A percentile compares a stretch with the other conserved stretches of the same genome.
These are phyloP conservation scores for Lochmaea crataegi DNA, from an alignment of 2,888 invertebrate species.

Conservation along the genomic window DNA sequence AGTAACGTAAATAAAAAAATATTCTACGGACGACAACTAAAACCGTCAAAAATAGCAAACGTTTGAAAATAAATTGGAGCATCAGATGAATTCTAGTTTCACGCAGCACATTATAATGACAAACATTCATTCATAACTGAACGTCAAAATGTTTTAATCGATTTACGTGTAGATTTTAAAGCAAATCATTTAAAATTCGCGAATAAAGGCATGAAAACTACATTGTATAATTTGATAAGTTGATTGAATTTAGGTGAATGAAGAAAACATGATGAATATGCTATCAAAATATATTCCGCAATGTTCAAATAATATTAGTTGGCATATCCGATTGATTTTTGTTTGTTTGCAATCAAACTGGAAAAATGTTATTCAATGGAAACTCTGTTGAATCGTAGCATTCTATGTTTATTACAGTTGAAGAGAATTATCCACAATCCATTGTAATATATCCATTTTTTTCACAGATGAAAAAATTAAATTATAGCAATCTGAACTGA, in stretches of 20 bases:
- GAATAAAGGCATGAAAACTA: not conserved
- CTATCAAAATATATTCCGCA: not conserved
- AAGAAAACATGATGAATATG: not conserved
- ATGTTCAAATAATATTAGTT: not conserved
- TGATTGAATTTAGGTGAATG: not conserved
- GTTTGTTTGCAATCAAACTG: not conserved
- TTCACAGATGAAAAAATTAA: too few species aligned
- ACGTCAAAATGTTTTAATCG: too few species aligned
- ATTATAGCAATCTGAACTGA: too few species aligned
- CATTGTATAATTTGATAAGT: not conserved
- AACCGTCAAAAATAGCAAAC: too few species aligned
- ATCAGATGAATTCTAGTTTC: too few species aligned
- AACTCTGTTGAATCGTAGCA: not conserved
- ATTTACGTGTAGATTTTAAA: not conserved
- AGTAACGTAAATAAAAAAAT: too few species aligned
- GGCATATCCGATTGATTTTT: not conserved
- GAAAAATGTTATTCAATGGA: too few species aligned
- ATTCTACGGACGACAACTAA: too few species aligned
- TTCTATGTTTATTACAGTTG: not conserved
- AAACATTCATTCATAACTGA: too few species aligned
- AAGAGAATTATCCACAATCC: not conserved
- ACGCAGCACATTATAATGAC: too few species aligned
- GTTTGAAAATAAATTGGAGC: too few species aligned
- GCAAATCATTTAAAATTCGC: not conserved
- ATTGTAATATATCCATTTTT: too few species aligned